Conservation (phyloP, 2,797 vertebrate species). For the Pseudochromis fuscus region DNA sequence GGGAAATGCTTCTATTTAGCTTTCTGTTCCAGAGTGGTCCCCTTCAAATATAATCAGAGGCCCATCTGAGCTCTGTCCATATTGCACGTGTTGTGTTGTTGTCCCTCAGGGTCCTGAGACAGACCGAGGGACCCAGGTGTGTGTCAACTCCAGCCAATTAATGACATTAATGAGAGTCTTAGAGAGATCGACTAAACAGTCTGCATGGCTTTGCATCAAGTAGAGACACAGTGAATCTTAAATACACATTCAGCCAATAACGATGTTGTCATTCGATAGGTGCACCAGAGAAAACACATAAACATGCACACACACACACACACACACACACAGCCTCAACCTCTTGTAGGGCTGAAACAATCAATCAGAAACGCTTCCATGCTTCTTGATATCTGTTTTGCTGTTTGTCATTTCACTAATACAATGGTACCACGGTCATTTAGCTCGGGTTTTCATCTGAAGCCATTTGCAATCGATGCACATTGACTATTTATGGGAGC, state of each 20-base stretch:
- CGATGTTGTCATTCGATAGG: constrained; percentile 43
- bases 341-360: constrained; percentile 62
- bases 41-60: neutral
- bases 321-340: constrained; percentile 28
- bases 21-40: too few relatives aligned
- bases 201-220: constrained; percentile 39
- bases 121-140: constrained; percentile 71
- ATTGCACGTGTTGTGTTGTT: constrained; percentile 9
- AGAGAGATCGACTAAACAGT: constrained; percentile 48
- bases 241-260: constrained; percentile 48
- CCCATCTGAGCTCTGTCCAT: constrained; percentile 24
- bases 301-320: constrained; percentile 14
- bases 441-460: constrained; percentile 66
- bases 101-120: constrained; percentile 34
- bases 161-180: constrained; percentile 67
- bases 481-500: constrained; percentile 80
- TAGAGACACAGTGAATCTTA: constrained; percentile 38
- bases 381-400: constrained; percentile 69
- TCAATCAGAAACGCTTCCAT: constrained; percentile 71
- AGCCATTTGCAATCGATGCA: constrained; percentile 74
- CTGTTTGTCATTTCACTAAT: constrained; percentile 78
- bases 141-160: constrained; percentile 65
- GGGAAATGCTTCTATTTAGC: too few relatives aligned
- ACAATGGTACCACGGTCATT: constrained; percentile 68
- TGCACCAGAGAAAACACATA: constrained; percentile 19